Conservation (phyloP, 30 jellyfish, hydroid and myxozoan species). For the Cassiopea xamachana region DNA sequence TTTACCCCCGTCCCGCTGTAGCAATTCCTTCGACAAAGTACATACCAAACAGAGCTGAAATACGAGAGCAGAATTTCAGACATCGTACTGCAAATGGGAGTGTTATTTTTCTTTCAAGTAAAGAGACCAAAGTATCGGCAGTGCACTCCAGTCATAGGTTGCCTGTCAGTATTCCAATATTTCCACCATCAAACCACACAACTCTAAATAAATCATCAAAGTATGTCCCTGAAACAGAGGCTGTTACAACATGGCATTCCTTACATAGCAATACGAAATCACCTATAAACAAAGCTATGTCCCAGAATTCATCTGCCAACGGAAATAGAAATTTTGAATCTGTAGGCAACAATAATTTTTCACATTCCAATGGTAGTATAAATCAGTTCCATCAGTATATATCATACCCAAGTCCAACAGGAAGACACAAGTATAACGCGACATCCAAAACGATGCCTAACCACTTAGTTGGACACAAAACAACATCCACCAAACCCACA, state of each 20-base stretch:
- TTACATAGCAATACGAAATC: background rate
- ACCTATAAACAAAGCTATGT: background rate
- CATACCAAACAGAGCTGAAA: background rate
- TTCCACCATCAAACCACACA: background rate
- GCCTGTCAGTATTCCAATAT: background rate
- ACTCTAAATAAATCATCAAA: background rate
- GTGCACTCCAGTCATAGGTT: background rate
- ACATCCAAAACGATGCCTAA: background rate
- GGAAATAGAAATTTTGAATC: background rate
- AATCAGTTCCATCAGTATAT: background rate
- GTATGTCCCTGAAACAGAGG: background rate
- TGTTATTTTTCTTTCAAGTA: background rate
- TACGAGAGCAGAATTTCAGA: background rate
- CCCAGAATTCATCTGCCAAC: background rate
- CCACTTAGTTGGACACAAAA: background rate
- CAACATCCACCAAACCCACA: background rate
- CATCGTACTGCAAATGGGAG: background rate
- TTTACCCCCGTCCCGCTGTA: background rate
- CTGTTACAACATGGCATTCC: background rate
- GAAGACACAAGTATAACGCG: background rate
- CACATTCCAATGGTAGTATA: background rate
- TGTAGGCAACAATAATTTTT: background rate
- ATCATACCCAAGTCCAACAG: background rate
- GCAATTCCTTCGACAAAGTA: background rate
- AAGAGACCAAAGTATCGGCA: background rate